phyloP scores from a whole-genome alignment of 2,888 invertebrate species.

The Myopa tessellatipennis region DNA sequence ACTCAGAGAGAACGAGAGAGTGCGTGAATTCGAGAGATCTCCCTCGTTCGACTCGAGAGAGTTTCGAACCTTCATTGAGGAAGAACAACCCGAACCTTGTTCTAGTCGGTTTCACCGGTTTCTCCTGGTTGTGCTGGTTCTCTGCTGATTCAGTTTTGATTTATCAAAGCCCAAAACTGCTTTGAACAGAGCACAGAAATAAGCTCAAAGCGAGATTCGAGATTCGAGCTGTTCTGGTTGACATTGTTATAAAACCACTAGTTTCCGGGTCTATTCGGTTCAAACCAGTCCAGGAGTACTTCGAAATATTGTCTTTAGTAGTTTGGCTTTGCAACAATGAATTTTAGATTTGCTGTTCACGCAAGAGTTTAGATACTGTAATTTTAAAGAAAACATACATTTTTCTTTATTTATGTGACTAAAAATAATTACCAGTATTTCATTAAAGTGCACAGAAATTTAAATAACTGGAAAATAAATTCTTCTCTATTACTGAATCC shows the following conservation, averaged over 20 bases:
- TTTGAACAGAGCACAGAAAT: background rate
- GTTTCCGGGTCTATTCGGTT: slow-evolving; percentile 31
- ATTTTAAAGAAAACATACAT: too few species aligned
- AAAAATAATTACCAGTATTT: too few species aligned
- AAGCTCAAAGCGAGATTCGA: background rate
- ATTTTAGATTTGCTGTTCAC: too few species aligned
- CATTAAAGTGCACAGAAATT: too few species aligned
- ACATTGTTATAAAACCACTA: slow-evolving; percentile 13
- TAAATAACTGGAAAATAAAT: too few species aligned
- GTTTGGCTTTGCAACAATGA: too few species aligned
- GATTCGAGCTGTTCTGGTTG: background rate
- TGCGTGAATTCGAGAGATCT: background rate
- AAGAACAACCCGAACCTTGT: background rate
- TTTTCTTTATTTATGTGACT: too few species aligned
- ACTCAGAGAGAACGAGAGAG: background rate
- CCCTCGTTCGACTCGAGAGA: background rate
- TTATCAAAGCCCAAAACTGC: background rate
- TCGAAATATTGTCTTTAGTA: too few species aligned
- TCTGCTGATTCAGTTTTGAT: background rate
- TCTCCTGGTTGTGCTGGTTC: background rate
- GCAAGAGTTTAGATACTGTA: too few species aligned
- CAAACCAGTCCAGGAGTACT: slow-evolving; percentile 2
- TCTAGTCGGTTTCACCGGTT: slow-evolving; percentile 28
- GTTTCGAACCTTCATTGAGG: background rate
- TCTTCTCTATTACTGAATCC: too few species aligned